These are phyloP conservation scores for Heliconius aoede DNA, from an alignment of 2,888 invertebrate genomes.

Conservation along the genomic window DNA sequence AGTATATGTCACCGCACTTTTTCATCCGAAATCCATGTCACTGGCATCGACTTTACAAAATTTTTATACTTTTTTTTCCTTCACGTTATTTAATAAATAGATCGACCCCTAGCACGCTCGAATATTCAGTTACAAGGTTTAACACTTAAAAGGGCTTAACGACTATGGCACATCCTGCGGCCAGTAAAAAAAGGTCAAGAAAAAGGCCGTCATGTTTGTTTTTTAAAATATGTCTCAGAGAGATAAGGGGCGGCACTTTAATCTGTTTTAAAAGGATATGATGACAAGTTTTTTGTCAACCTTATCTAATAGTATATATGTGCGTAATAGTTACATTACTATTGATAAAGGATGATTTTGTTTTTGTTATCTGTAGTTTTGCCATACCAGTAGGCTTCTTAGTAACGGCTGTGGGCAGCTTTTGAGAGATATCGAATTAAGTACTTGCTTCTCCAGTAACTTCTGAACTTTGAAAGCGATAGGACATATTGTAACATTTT, in stretches of 20 bases:
- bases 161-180: conserved; percentile 84
- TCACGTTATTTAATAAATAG: conserved; percentile 82
- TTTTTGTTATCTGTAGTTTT: conserved; percentile 47
- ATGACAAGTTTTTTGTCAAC: conserved; percentile 73
- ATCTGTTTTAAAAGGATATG: conserved; percentile 83
- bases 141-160: conserved; percentile 84
- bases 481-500: not conserved
- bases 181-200: conserved; percentile 81
- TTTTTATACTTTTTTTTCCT: conserved; percentile 63
- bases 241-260: conserved; percentile 83
- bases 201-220: conserved; percentile 82
- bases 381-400: conserved; percentile 37
- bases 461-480: not conserved
- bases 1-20: conserved; percentile 78
- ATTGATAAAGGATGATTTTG: conserved; percentile 19
- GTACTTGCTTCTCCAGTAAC: not conserved
- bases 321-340: conserved; percentile 36
- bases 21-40: conserved; percentile 81
- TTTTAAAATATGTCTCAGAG: conserved; percentile 83
- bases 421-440: not conserved
- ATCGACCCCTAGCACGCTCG: conserved; percentile 79
- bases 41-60: conserved; percentile 81
- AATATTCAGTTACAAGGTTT: conserved; percentile 84
- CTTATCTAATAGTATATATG: conserved; percentile 33
- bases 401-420: not conserved